Evolutionary conservation across 1,140 invertebrate species (phyloP), one percentile per base, ranked within the genome.

Genomic region (Ectropis grisescens): DNA sequence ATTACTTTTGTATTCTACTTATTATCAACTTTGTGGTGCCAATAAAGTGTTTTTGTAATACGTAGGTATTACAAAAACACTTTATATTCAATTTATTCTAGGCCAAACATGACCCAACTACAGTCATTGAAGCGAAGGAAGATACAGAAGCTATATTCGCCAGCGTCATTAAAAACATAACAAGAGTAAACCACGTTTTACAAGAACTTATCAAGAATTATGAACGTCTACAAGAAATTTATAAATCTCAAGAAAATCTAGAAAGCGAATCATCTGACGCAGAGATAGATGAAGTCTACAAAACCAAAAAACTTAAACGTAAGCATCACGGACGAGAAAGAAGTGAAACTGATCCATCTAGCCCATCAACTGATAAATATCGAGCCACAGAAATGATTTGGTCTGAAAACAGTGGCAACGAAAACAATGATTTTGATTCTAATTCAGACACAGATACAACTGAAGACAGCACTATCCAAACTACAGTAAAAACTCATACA

Each of bases 201-300:
- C 42, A 65, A 39, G 52, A 62, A 2, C 40, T 72, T 27, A 45
- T 72, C 22, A 50, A 34, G 11, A 66, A 61, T 13, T 68, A 68
- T 44, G 52, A 61, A 42, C 40, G 55, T 27, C 31, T 62, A 2
- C 30, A 68, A 33, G 58, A 49, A 29, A 40, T 55, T 9, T 62
- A 60, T 5, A 52, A 59, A 26, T 41, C 47, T 0, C 15, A 49
- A n/a, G 47, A 58, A 28, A 52, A 44, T 25, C 10, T 50, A 8
- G 30, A 40, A 19, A 44, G 24, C 23, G 43, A 50, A 30, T 43
- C 54, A 1, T 33, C 44, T 1, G 52, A 56, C 23, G 19, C 8
- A 4, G 52, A 62, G 44, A 29, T 35, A 11, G 45, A 56, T 13
- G 38, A 45, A 11, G 14, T 16, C 8, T 55, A 34, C 22, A 46